A percentile compares a stretch with the other conserved stretches of the same genome.
These are phyloP conservation scores for Lichenostomus cassidix DNA, from an alignment of 2,113 vertebrate species.

Conservation along the genomic window DNA sequence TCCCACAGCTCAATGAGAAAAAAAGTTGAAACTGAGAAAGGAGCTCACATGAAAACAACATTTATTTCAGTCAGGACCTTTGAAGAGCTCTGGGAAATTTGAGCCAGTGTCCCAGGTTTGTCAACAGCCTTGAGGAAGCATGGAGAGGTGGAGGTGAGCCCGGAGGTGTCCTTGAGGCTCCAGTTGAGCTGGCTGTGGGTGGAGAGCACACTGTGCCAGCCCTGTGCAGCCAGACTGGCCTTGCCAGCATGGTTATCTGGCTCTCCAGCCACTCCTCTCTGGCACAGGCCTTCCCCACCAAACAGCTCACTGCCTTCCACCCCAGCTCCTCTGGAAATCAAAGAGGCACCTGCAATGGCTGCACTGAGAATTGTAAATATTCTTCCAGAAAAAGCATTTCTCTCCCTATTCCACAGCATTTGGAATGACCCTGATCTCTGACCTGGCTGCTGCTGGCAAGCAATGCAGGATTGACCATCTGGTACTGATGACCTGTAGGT, in stretches of 20 bases:
- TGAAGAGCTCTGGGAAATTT: neutral
- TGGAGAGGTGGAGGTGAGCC: neutral
- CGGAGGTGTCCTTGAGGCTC: neutral
- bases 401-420: neutral
- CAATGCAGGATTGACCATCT: neutral
- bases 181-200: neutral
- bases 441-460: neutral
- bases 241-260: fast-evolving
- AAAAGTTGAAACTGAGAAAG: neutral
- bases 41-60: neutral
- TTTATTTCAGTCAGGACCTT: neutral
- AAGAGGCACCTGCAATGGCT: neutral
- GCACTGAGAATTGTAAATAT: neutral
- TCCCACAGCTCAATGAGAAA: neutral
- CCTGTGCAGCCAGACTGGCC: neutral
- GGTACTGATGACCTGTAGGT: neutral
- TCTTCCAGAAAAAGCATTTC: neutral
- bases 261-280: neutral
- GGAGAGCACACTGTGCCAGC: neutral
- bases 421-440: neutral
- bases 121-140: neutral
- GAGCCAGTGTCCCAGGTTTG: neutral
- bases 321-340: neutral
- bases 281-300: neutral
- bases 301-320: neutral